Evolutionary conservation across 2,888 invertebrate species (phyloP).

Genomic region (Merodon equestris): DNA sequence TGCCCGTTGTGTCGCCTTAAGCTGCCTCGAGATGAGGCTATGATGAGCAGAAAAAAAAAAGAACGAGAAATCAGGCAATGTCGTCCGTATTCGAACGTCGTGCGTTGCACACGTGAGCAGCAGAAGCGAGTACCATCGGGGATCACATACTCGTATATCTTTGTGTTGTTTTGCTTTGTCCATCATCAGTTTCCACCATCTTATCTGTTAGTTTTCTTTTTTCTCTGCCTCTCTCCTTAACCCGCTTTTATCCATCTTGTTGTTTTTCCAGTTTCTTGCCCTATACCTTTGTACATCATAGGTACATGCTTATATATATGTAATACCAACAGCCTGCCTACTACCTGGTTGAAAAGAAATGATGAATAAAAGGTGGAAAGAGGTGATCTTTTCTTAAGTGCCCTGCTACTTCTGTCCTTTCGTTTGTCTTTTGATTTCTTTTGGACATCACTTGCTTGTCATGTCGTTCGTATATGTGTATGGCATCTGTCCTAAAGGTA

Average conservation of each 20-base stretch:
- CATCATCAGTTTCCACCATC: conserved; percentile 65
- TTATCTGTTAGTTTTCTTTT: conserved; percentile 40
- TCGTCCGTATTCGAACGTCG: conserved; percentile 44
- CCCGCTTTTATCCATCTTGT: too few species aligned
- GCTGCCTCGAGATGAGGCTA: conserved; percentile 44
- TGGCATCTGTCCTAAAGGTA: background rate
- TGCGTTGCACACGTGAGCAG: conserved; percentile 64
- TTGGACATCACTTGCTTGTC: background rate
- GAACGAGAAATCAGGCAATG: background rate
- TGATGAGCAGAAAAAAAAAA: background rate
- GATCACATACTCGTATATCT: background rate
- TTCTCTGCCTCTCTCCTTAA: conserved; percentile 16
- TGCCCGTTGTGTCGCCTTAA: conserved; percentile 22
- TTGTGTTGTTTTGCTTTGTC: conserved; percentile 58
- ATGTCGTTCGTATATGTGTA: background rate
- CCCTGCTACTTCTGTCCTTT: conserved; percentile 56
- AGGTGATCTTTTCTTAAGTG: conserved; percentile 60
- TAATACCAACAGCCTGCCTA: conserved; percentile 3
- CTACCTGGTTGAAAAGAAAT: conserved; percentile 38
- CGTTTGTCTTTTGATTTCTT: background rate
- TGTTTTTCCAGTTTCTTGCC: conserved; percentile 61
- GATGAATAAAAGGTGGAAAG: conserved; percentile 57
- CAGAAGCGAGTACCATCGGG: background rate
- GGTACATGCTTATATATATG: too few species aligned
- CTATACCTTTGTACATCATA: conserved; percentile 1